Conservation (phyloP, 2,888 invertebrate genomes). For the Exocentrus adspersus region DNA sequence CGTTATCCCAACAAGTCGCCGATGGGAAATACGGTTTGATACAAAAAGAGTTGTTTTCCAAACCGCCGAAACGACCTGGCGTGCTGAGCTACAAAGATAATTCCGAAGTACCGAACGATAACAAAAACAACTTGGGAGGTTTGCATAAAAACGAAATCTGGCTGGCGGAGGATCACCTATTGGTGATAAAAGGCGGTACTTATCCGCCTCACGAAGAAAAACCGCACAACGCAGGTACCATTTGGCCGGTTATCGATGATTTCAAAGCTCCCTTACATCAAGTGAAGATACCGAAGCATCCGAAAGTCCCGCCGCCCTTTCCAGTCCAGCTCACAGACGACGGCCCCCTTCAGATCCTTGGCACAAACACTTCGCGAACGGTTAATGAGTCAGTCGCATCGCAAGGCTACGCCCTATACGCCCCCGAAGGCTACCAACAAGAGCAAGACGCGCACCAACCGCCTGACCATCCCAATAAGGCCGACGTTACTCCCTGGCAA, state of each 20-base stretch:
- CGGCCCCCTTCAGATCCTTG: constrained; percentile 88
- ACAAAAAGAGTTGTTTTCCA: constrained; percentile 82
- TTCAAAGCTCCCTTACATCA: constrained; percentile 85
- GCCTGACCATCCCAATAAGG: constrained; percentile 69
- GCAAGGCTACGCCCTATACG: constrained; percentile 59
- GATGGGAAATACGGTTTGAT: constrained; percentile 92
- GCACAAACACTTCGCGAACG: constrained; percentile 80
- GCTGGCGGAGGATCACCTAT: constrained; percentile 88
- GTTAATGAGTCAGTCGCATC: constrained; percentile 72
- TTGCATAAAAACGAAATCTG: constrained; percentile 87
- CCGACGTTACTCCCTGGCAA: constrained; percentile 75
- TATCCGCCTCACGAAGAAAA: constrained; percentile 66
- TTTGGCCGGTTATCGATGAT: constrained; percentile 85
- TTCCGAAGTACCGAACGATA: constrained; percentile 84
- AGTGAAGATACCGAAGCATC: constrained; percentile 84
- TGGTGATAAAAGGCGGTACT: constrained; percentile 83
- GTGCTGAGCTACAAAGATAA: constrained; percentile 84
- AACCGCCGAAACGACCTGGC: constrained; percentile 77
- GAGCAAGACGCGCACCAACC: constrained; percentile 68
- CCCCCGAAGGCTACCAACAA: constrained; percentile 58
- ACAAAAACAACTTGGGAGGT: constrained; percentile 81
- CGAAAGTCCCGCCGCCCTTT: constrained; percentile 92
- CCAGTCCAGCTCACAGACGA: constrained; percentile 88
- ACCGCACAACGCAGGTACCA: constrained; percentile 62
- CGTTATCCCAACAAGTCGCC: constrained; percentile 87